Conservation (phyloP, 2,797 vertebrate species). For the Synanceia verrucosa region DNA sequence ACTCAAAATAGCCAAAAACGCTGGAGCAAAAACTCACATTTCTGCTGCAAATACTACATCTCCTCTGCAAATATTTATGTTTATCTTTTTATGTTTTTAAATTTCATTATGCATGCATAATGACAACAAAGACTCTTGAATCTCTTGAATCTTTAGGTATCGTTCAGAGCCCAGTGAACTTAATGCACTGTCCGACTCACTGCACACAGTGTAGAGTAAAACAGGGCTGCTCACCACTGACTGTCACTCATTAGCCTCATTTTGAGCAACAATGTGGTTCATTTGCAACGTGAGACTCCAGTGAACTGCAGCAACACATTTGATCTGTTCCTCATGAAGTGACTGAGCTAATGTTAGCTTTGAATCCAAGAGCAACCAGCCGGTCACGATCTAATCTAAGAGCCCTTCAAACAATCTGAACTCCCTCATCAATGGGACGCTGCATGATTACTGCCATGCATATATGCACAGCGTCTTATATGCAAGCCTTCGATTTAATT, state of each 20-base stretch:
- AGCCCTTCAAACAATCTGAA: slow-evolving; percentile 15
- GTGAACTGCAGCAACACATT: neutral
- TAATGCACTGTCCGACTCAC: neutral
- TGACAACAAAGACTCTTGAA: no score
- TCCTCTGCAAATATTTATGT: no score
- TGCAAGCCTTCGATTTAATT: slow-evolving; percentile 1
- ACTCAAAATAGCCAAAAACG: no score
- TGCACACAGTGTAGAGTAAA: neutral
- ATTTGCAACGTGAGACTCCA: neutral
- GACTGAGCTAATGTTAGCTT: neutral
- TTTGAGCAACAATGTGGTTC: slow-evolving; percentile 1
- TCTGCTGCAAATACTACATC: no score
- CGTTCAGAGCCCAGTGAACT: neutral
- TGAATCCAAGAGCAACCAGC: neutral
- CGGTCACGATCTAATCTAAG: slow-evolving; percentile 7
- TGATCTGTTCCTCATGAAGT: neutral
- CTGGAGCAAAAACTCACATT: no score
- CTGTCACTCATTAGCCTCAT: neutral
- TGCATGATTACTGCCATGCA: neutral
- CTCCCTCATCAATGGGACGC: slow-evolving; percentile 4
- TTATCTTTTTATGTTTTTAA: no score
- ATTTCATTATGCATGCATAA: no score
- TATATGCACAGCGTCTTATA: neutral
- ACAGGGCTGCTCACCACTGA: neutral
- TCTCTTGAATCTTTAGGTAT: neutral